phyloP scores from a whole-genome alignment of 2,113 vertebrate species.

The Cryptotis parvus region DNA sequence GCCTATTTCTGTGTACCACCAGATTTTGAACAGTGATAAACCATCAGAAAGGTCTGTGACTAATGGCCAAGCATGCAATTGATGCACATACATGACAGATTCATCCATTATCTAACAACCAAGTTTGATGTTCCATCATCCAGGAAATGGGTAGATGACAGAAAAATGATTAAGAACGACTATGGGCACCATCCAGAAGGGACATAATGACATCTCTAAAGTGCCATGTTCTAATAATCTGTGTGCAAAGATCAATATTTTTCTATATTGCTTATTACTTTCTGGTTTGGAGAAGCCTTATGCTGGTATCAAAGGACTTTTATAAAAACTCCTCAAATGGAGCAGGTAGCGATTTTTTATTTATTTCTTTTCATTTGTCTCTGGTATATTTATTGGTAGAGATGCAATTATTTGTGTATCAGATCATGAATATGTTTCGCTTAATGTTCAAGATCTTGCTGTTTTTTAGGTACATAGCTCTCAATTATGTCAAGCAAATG shows the following conservation, averaged over 20 bases:
- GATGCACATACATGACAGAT: slow-evolving; percentile 19
- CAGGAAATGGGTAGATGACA: slow-evolving; percentile 33
- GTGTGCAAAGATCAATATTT: slow-evolving; percentile 66
- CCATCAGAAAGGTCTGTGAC: slow-evolving; percentile 37
- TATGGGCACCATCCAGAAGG: neutral
- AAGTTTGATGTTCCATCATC: slow-evolving; percentile 19
- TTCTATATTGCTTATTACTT: slow-evolving; percentile 59
- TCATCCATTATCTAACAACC: slow-evolving; percentile 35
- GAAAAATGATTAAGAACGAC: neutral
- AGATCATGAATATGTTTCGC: slow-evolving; percentile 43
- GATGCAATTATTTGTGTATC: neutral
- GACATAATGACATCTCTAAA: slow-evolving; percentile 30
- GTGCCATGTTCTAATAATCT: slow-evolving; percentile 12
- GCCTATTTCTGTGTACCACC: slow-evolving; percentile 40
- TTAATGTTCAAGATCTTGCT: slow-evolving; percentile 61
- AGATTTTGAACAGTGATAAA: slow-evolving; percentile 11
- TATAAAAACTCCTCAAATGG: slow-evolving; percentile 47
- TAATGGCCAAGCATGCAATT: neutral
- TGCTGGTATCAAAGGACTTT: slow-evolving; percentile 45
- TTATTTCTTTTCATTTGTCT: slow-evolving; percentile 62
- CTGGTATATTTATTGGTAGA: slow-evolving; percentile 40
- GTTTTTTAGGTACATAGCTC: slow-evolving; percentile 63
- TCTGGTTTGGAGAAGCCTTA: slow-evolving; percentile 48
- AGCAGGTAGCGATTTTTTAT: slow-evolving; percentile 41
- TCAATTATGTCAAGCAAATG: slow-evolving; percentile 67